A percentile compares a stretch with the other conserved stretches of the same genome.
Evolutionary conservation across 2,113 vertebrate genomes (phyloP).

Genomic region (Morone chrysops): DNA sequence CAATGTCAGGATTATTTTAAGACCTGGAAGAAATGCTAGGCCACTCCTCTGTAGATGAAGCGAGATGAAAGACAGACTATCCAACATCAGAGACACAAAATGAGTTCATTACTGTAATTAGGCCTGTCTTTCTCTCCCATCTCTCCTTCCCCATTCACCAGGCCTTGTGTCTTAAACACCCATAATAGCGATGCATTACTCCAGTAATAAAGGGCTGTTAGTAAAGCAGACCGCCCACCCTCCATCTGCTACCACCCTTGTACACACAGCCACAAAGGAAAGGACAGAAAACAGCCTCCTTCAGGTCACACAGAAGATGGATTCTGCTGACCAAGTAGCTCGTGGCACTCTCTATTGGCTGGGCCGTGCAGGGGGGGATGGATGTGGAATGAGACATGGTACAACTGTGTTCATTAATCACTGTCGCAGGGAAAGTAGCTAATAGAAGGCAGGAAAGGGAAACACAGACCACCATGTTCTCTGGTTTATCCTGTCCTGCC

Average conservation of each 20-base stretch:
- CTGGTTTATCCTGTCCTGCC: slow-evolving; percentile 57
- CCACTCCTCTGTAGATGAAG: slow-evolving; percentile 67
- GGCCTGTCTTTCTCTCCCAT: slow-evolving; percentile 63
- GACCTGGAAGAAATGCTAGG: slow-evolving; percentile 67
- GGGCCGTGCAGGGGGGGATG: slow-evolving; percentile 6
- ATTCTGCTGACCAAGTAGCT: slow-evolving; percentile 75
- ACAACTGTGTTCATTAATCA: slow-evolving; percentile 78
- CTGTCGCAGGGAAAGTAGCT: slow-evolving; percentile 69
- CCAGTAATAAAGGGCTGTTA: slow-evolving; percentile 71
- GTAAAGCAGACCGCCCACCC: slow-evolving; percentile 66
- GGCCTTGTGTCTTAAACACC: slow-evolving; percentile 76
- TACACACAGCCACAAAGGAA: slow-evolving; percentile 57
- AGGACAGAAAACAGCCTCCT: slow-evolving; percentile 69
- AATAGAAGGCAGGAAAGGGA: slow-evolving; percentile 60
- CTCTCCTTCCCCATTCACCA: slow-evolving; percentile 48
- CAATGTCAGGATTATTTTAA: slow-evolving; percentile 83
- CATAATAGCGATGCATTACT: slow-evolving; percentile 77
- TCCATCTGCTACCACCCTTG: slow-evolving; percentile 71
- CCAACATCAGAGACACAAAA: slow-evolving; percentile 72
- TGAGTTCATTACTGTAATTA: slow-evolving; percentile 83
- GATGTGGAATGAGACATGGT: slow-evolving; percentile 54
- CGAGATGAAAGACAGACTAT: slow-evolving; percentile 68
- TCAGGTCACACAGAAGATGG: slow-evolving; percentile 57
- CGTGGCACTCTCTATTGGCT: slow-evolving; percentile 51
- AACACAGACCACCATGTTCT: slow-evolving; percentile 73